Evolutionary conservation across 2,113 vertebrate genomes (phyloP).

Genomic region (Accipiter cooperii): DNA sequence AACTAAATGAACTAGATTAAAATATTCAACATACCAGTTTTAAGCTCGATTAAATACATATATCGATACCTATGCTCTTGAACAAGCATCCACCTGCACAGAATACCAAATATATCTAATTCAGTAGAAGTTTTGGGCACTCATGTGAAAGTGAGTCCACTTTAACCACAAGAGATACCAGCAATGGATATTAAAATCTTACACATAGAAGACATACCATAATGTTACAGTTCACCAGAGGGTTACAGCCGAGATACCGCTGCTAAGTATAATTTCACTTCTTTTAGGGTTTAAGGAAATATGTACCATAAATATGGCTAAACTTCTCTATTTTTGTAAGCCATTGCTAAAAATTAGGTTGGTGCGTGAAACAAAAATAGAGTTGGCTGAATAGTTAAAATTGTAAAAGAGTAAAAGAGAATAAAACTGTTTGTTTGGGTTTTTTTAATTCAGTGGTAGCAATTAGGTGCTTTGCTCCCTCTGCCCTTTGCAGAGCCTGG

Average conservation of each 20-base stretch:
- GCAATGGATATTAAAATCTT: neutral
- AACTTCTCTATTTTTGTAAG: neutral
- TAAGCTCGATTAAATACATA: rapidly evolving
- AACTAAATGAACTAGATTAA: neutral
- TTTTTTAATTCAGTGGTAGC: neutral
- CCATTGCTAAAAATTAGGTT: neutral
- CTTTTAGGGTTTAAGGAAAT: neutral
- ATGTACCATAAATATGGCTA: neutral
- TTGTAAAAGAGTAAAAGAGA: neutral
- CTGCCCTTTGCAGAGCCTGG: neutral
- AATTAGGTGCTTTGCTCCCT: neutral
- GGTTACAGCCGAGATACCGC: neutral
- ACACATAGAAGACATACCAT: neutral
- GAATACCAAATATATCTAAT: neutral
- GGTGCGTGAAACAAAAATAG: neutral
- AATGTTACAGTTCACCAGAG: neutral
- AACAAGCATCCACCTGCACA: neutral
- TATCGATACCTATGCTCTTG: neutral
- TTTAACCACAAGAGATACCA: neutral
- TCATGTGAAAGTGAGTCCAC: neutral
- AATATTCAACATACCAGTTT: neutral
- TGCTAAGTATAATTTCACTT: neutral
- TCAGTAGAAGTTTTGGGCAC: neutral
- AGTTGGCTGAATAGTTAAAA: neutral
- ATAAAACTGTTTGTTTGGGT: neutral